Base-by-base conservation (phyloP, 2,888 invertebrate genomes). In the Muscina levida region DNA sequence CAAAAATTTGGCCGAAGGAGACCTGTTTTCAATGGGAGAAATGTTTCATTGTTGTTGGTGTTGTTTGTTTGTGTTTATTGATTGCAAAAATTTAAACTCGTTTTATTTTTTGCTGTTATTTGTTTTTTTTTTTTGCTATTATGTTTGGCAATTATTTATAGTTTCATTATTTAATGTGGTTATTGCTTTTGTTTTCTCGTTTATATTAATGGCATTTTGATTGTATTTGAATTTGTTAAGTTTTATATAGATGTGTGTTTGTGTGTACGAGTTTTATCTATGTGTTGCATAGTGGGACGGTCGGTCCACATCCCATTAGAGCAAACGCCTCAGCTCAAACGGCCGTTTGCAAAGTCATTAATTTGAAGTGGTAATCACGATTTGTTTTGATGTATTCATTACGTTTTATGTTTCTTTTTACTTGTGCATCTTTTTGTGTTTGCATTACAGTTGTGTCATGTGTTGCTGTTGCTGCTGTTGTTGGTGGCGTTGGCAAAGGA, bases 331-430 rank as follows among this genome's bases (percentile, higher is more conserved):
- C 31, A 31, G 31, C 3, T 31, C 31, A 3, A 31, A 31, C 31
- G 31, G 31, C 31, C 22, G 22, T 13, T 53, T 53, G 22, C 31
- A 22, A 53, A 24, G 24, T 22, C 53, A 53, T 53, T 24, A 24
- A 53, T 48, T 78, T 78, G 48, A 73, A 70, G 56, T 74, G 73
- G 56, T 74, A 74, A 71, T 74, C 17, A 65, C 46, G 73, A 70
- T 57, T 24, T 65, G 22, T 66, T 19, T 31, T 2, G 26, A 48
- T 31, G 31, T 66, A 62, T 70, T 48, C 19, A 48, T 53, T 53
- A 4, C 24, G 13, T 53, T 53, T 53, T 10, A 22, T 10, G 19
- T 53, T 53, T 13, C 24, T 1, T 53, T 53, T 53, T 10, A 22
- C 22, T 51, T 4, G 51, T 51, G 11, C n/a, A 22, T 51, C 22